Evolutionary conservation across 2,113 vertebrate species (phyloP), one percentile per base, ranked within the genome.

Genomic region (Hylia prasina): DNA sequence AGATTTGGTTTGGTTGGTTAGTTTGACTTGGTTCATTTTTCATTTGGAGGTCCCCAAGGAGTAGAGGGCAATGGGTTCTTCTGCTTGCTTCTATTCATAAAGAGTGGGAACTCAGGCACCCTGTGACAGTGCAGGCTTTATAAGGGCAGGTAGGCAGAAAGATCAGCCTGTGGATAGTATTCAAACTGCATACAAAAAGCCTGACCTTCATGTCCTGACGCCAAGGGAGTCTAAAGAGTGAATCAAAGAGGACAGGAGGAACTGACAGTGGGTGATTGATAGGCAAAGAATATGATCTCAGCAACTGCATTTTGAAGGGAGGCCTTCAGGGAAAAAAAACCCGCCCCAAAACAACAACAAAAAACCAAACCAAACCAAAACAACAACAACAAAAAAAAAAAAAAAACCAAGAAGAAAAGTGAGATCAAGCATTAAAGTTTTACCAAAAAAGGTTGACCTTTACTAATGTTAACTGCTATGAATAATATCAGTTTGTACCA

Each of bases 71-170:
- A 31, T 28, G 5, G 4, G 24, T 48, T 89, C 51, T 95, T 72
- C 90, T 89, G 69, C 77, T 92, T 91, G 20, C 79, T 81, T 53
- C 69, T 92, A 88, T 96, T 96, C 72, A 87, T 53, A 65, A 79
- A 92, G 66, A 73, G 56, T 97, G 93, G 84, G 93, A 97, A 95
- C 76, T 76, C 27, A 44, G 66, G 44, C 90, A 87, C 82, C 30
- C 33, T 76, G 50, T 92, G 87, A 94, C 93, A 90, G 91, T 11
- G 28, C 17, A 63, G 65, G 93, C 66, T 91, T 90, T 82, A 30
- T 65, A 72, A 82, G 63, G 48, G 95, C 85, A 91, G 94, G 82
- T 96, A 81, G 76, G 82, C 76, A 76, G 82, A 85, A 76, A 65
- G 78, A 83, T 77, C 81, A 87, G 86, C 68, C 48, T 72, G 61